Percentiles rank a stretch among this genome's conserved stretches.
Conservation (phyloP, 2,113 vertebrate species). For the Cygnus buccinator region DNA sequence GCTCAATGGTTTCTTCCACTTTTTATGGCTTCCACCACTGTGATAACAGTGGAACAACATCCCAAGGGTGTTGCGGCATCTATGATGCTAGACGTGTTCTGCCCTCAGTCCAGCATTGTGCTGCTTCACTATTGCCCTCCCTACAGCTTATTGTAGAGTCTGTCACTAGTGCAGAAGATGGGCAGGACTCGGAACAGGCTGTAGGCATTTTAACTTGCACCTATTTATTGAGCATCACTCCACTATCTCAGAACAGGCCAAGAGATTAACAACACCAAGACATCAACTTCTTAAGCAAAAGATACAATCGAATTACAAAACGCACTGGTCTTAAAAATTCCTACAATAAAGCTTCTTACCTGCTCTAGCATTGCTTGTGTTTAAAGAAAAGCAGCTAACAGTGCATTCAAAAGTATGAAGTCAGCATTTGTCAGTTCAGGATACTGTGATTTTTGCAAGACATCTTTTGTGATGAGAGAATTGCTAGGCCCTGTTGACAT, state of each 20-base stretch:
- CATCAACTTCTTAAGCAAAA: not conserved
- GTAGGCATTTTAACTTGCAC: not conserved
- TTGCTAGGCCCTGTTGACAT: rapidly evolving
- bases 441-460: not conserved
- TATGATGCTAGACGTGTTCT: not conserved
- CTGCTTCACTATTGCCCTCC: not conserved
- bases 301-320: not conserved
- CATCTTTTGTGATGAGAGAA: not conserved
- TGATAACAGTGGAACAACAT: not conserved
- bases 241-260: not conserved
- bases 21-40: rapidly evolving
- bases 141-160: not conserved
- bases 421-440: not conserved
- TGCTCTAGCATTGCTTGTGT: not conserved
- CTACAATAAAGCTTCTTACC: not conserved
- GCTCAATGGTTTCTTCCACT: not conserved
- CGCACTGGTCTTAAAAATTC: not conserved
- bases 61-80: no score
- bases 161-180: rapidly evolving
- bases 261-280: no score
- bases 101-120: not conserved
- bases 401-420: not conserved
- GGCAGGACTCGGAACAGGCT: not conserved
- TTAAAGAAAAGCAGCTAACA: not conserved
- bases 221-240: not conserved